Evolutionary conservation across 2,888 invertebrate species (phyloP).

Genomic region (Protula sp.): DNA sequence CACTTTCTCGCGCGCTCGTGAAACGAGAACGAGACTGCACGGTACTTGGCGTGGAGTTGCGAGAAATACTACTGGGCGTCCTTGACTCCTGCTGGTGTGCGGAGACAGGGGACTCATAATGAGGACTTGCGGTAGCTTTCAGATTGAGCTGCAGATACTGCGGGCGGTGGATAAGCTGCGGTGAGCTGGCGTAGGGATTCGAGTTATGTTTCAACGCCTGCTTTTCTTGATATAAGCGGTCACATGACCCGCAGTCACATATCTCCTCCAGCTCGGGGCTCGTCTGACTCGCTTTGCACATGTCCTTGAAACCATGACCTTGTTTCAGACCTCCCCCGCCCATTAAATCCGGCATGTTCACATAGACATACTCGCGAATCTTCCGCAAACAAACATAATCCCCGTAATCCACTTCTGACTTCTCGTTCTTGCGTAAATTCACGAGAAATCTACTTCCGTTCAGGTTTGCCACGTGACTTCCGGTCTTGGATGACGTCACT

Average conservation of each 20-base stretch:
- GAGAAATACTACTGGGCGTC: background rate
- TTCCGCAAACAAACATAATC: background rate
- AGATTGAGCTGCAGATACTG: background rate
- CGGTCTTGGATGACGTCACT: background rate
- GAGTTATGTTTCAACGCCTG: background rate
- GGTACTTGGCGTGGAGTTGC: no score
- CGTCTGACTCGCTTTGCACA: background rate
- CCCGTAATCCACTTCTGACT: background rate
- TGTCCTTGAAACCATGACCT: no score
- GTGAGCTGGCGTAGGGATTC: background rate
- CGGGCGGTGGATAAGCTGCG: background rate
- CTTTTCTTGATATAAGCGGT: background rate
- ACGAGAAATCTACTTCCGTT: background rate
- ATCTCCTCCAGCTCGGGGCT: background rate
- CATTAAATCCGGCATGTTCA: background rate
- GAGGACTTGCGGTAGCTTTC: background rate
- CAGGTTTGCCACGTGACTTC: background rate
- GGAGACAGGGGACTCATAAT: background rate
- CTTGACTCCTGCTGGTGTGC: background rate
- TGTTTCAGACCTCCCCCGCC: background rate
- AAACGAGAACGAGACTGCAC: no score
- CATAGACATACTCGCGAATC: background rate
- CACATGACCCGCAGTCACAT: background rate
- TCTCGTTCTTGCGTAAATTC: background rate
- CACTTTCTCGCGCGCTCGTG: background rate